These are phyloP conservation scores for Drosophila pectinifera DNA, from an alignment of 1,140 invertebrate species.

Conservation along the genomic window DNA sequence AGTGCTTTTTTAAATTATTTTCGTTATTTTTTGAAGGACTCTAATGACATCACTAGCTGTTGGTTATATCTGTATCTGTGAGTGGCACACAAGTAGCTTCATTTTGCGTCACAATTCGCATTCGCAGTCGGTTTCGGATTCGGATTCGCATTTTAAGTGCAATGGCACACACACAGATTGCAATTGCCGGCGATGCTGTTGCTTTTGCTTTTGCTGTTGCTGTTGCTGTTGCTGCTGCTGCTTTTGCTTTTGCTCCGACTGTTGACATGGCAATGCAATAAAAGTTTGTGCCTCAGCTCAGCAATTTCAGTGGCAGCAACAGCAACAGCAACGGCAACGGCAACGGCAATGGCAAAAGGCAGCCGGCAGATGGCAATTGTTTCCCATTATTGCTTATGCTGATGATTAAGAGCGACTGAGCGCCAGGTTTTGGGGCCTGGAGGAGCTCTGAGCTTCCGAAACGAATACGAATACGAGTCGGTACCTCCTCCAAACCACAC, in stretches of 20 bases:
- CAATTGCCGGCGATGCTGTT: conserved; percentile 47
- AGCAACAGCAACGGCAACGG: conserved; percentile 4
- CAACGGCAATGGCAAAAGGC: conserved; percentile 13
- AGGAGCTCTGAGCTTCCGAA: conserved; percentile 26
- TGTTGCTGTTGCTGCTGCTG: conserved; percentile 18
- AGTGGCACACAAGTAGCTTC: conserved; percentile 79
- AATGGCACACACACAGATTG: conserved; percentile 67
- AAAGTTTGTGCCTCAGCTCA: conserved; percentile 71
- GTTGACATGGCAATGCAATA: conserved; percentile 83
- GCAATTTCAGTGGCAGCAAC: conserved; percentile 64
- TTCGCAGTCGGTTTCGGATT: conserved; percentile 50
- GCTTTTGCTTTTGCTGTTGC: conserved; percentile 16
- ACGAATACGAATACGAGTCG: background rate
- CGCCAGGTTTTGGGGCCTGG: conserved; percentile 29
- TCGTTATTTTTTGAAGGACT: background rate
- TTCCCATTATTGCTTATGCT: conserved; percentile 80
- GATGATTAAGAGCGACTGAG: conserved; percentile 77
- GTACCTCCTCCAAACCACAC: conserved; percentile 52
- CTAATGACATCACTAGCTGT: conserved; percentile 1
- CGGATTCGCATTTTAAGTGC: conserved; percentile 77
- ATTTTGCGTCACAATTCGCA: conserved; percentile 79
- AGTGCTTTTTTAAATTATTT: too few relatives aligned
- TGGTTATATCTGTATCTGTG: conserved; percentile 30
- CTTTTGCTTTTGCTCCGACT: conserved; percentile 33
- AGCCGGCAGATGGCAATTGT: conserved; percentile 72